A percentile compares a stretch with the other conserved stretches of the same genome.
Evolutionary conservation across 2,797 vertebrate genomes (phyloP).

Genomic region (Mallotus villosus): DNA sequence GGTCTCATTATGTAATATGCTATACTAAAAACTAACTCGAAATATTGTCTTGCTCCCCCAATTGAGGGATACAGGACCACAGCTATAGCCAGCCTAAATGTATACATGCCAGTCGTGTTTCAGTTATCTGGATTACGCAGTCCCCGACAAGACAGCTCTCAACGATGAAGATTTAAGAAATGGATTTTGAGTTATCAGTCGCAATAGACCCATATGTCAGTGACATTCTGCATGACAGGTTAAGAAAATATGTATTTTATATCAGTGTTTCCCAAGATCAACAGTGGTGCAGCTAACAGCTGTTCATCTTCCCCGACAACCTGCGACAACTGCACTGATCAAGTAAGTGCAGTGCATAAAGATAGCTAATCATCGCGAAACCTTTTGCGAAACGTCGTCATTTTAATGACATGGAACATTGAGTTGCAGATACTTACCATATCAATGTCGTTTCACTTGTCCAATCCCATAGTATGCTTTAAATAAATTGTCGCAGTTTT

Average conservation of each 20-base stretch:
- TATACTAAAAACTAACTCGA: constrained; percentile 1
- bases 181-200: neutral
- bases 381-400: neutral
- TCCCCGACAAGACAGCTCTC: constrained; percentile 14
- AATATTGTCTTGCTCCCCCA: neutral
- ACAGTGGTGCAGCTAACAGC: constrained; percentile 54
- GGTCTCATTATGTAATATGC: constrained; percentile 38
- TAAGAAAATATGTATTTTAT: constrained; percentile 15
- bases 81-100: too few species aligned
- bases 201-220: neutral
- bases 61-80: constrained; percentile 19
- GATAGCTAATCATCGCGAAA: neutral
- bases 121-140: constrained; percentile 27
- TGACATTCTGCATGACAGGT: neutral
- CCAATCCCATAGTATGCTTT: neutral
- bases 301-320: constrained; percentile 37
- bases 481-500: constrained; percentile 14
- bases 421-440: neutral
- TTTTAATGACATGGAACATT: neutral
- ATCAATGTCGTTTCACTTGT: neutral
- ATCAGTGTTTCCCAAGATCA: constrained; percentile 32
- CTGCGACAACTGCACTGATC: constrained; percentile 21
- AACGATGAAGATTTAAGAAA: constrained; percentile 3
- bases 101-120: neutral
- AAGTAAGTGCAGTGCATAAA: neutral